These are phyloP conservation scores for Tachyglossus aculeatus DNA, from an alignment of 2,797 vertebrate species.

Conservation along the genomic window DNA sequence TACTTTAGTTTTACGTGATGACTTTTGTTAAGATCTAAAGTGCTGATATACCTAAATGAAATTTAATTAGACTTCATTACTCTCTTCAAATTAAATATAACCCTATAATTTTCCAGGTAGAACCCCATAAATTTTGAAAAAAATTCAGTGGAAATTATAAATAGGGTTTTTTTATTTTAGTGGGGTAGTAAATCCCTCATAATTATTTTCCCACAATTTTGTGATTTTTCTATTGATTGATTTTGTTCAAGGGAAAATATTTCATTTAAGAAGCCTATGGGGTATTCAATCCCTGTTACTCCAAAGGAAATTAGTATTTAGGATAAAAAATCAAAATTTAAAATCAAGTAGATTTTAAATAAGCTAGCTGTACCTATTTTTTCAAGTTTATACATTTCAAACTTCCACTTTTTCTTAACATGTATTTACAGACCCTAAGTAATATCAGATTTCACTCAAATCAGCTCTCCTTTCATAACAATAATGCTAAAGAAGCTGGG, in stretches of 20 bases:
- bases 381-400: conserved; percentile 11
- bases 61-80: too few relatives aligned
- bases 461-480: not conserved
- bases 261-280: not conserved
- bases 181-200: too few relatives aligned
- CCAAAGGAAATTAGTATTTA: not conserved
- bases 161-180: too few relatives aligned
- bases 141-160: too few relatives aligned
- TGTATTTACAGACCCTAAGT: not conserved
- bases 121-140: too few relatives aligned
- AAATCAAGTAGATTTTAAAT: not conserved
- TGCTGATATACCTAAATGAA: too few relatives aligned
- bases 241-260: not conserved
- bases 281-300: rapidly evolving
- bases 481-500: not conserved
- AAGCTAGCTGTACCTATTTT: not conserved
- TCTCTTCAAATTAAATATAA: too few relatives aligned
- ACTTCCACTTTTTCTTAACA: not conserved
- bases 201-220: too few relatives aligned
- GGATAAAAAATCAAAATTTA: not conserved
- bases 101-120: too few relatives aligned
- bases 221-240: too few relatives aligned
- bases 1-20: too few relatives aligned
- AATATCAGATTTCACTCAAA: conserved; percentile 13
- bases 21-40: too few relatives aligned